phyloP scores from a whole-genome alignment of 2,888 invertebrate genomes.

The Macaria liturata region DNA sequence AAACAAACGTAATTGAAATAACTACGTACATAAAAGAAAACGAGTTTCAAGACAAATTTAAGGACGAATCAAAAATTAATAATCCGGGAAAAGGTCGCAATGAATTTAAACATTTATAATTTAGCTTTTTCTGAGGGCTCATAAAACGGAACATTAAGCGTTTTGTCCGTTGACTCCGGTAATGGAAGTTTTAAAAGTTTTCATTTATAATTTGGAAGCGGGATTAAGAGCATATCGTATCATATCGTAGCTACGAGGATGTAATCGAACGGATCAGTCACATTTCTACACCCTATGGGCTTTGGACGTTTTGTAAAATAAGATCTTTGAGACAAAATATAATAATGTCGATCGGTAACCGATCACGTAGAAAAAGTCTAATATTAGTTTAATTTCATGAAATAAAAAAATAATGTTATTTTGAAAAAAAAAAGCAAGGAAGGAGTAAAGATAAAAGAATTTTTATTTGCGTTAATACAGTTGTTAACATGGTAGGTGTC shows the following conservation, averaged over 20 bases:
- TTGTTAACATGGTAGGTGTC: too few relatives aligned
- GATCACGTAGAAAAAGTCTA: too few relatives aligned
- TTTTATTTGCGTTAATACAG: too few relatives aligned
- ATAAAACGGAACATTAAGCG: slow-evolving; percentile 13
- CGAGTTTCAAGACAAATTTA: slow-evolving; percentile 12
- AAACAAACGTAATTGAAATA: not conserved
- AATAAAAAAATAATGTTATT: too few relatives aligned
- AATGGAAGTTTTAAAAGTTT: slow-evolving; percentile 3
- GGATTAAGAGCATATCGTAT: too few relatives aligned
- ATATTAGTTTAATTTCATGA: too few relatives aligned
- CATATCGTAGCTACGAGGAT: too few relatives aligned
- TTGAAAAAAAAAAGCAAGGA: not conserved
- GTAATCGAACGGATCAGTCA: too few relatives aligned
- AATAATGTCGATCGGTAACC: too few relatives aligned
- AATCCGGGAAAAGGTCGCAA: slow-evolving; percentile 6
- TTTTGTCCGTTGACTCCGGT: slow-evolving; percentile 10
- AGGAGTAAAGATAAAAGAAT: slow-evolving; percentile 1
- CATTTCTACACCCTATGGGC: too few relatives aligned
- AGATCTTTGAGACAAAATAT: too few relatives aligned
- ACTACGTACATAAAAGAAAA: slow-evolving; percentile 10
- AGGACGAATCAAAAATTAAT: slow-evolving; percentile 8
- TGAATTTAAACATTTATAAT: slow-evolving; percentile 10
- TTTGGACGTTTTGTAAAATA: too few relatives aligned
- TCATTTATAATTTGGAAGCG: slow-evolving; percentile 1
- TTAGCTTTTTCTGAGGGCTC: slow-evolving; percentile 7